These are phyloP conservation scores for Hesperia comma DNA, from an alignment of 2,888 invertebrate genomes.

Conservation along the genomic window DNA sequence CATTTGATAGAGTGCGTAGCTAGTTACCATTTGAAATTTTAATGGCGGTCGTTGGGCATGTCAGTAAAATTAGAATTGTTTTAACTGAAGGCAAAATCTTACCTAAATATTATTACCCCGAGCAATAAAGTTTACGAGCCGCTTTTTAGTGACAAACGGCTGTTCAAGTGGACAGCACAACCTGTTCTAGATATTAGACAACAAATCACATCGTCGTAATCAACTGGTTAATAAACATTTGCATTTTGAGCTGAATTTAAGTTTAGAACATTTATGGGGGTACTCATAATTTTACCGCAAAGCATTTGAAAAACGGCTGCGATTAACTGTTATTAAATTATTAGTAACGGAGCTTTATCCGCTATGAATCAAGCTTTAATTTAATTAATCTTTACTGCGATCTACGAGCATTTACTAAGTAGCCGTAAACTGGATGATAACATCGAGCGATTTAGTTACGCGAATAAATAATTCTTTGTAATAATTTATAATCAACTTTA, in stretches of 20 bases:
- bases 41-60: neutral
- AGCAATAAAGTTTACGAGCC: slow-evolving; percentile 32
- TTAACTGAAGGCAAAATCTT: slow-evolving; percentile 14
- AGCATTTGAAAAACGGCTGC: neutral
- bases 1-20: neutral
- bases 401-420: neutral
- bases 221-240: slow-evolving; percentile 17
- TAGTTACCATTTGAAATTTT: neutral
- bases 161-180: slow-evolving; percentile 24
- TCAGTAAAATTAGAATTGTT: neutral
- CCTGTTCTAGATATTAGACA: slow-evolving; percentile 15
- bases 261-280: neutral
- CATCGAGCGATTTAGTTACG: neutral
- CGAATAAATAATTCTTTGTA: no score
- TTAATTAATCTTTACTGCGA: slow-evolving; percentile 3
- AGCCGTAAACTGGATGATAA: neutral
- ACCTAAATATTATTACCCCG: slow-evolving; percentile 26
- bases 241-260: slow-evolving; percentile 1
- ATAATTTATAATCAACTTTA: no score
- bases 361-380: neutral
- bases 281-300: neutral
- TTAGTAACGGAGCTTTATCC: slow-evolving; percentile 1
- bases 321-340: neutral
- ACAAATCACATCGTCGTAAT: slow-evolving; percentile 18
- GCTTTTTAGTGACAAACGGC: slow-evolving; percentile 29